phyloP scores from a whole-genome alignment of 1,140 invertebrate genomes.

The Apis laboriosa region DNA sequence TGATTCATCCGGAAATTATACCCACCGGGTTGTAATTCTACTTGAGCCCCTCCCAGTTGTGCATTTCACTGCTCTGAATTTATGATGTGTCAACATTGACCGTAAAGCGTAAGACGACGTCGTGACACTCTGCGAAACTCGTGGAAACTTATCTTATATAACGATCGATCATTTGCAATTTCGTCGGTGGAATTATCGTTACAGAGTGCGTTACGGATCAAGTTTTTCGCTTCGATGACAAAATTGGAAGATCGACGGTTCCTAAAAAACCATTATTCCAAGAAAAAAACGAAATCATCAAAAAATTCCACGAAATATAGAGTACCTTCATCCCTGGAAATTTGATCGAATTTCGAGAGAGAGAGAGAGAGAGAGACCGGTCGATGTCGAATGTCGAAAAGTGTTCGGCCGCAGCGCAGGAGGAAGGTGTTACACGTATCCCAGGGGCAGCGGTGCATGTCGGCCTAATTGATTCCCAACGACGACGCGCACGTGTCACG shows the following conservation, averaged over 20 bases:
- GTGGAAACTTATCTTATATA: background rate
- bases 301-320: too few species aligned
- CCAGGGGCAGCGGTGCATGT: conserved; percentile 63
- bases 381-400: conserved; percentile 71
- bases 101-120: too few species aligned
- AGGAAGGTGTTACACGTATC: conserved; percentile 63
- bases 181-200: too few species aligned
- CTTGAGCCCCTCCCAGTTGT: background rate
- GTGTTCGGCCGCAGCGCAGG: conserved; percentile 58
- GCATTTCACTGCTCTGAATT: background rate
- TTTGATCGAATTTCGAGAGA: too few species aligned
- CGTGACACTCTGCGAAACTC: too few species aligned
- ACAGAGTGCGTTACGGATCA: too few species aligned
- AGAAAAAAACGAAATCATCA: too few species aligned
- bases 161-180: too few species aligned
- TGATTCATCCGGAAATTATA: background rate
- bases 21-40: background rate
- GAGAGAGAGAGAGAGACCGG: background rate
- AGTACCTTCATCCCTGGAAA: background rate
- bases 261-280: too few species aligned
- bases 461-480: conserved; percentile 68
- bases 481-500: conserved; percentile 61
- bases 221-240: too few species aligned
- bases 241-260: too few species aligned
- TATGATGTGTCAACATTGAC: background rate